Percentiles rank a stretch among this genome's conserved stretches.
These are phyloP conservation scores for Nothura maculosa DNA, from an alignment of 2,797 vertebrate genomes.

Conservation along the genomic window DNA sequence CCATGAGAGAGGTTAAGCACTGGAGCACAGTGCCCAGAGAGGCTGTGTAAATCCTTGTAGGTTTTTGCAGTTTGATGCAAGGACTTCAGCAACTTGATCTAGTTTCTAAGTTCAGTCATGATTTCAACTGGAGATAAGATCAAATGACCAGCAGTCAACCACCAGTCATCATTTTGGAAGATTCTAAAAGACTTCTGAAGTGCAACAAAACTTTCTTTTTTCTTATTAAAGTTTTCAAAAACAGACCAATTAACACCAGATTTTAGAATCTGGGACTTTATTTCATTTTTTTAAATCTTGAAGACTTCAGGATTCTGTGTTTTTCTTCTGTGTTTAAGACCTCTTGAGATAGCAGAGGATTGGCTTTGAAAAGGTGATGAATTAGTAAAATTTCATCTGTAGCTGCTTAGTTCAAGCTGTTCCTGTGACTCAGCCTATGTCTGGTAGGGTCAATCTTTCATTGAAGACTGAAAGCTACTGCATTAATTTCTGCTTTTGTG, in stretches of 20 bases:
- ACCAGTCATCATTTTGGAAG: neutral
- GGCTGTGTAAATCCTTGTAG: neutral
- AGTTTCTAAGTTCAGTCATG: neutral
- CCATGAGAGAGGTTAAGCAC: neutral
- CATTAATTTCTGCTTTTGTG: slow-evolving; percentile 33
- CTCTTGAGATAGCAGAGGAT: neutral
- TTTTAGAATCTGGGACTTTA: neutral
- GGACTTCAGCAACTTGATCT: neutral
- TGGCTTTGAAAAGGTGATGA: neutral
- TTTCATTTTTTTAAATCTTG: neutral
- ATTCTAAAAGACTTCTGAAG: neutral
- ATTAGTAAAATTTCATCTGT: neutral
- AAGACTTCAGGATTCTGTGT: neutral
- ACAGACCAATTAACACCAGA: neutral
- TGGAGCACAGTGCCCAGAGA: neutral
- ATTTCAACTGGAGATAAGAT: neutral
- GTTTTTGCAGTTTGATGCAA: neutral
- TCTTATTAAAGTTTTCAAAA: no score
- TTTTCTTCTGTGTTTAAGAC: neutral
- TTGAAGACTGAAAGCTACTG: neutral
- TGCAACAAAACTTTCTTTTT: neutral
- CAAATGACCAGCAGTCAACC: neutral
- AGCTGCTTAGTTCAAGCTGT: neutral
- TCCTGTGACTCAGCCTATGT: neutral
- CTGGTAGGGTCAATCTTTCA: neutral